Conservation (phyloP, 1,140 invertebrate genomes). For the Varroa destructor region DNA sequence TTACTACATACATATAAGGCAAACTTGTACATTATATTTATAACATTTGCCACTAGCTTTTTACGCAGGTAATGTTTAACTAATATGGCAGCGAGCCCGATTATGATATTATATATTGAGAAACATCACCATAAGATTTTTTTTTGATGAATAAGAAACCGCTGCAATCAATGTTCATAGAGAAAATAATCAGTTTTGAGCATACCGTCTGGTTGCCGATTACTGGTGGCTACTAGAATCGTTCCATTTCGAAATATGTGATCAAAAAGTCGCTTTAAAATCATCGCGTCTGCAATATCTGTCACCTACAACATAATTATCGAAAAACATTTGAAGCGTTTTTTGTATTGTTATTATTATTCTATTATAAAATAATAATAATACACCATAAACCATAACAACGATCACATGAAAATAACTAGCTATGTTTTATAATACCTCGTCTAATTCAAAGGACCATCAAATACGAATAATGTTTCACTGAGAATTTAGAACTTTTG, state of each 20-base stretch:
- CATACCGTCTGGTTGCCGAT: slow-evolving; percentile 65
- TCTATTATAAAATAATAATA: too few species aligned
- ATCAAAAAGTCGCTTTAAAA: slow-evolving; percentile 83
- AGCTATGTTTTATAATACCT: too few species aligned
- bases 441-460: too few species aligned
- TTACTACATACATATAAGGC: neutral
- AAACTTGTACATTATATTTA: neutral
- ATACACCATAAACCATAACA: too few species aligned
- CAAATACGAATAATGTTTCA: too few species aligned
- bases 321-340: slow-evolving; percentile 1
- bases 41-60: too few species aligned
- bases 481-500: too few species aligned
- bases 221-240: slow-evolving; percentile 88
- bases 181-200: neutral
- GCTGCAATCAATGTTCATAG: neutral
- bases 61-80: too few species aligned
- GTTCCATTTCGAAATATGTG: slow-evolving; percentile 81
- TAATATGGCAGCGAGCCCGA: neutral
- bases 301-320: slow-evolving; percentile 55
- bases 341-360: too few species aligned
- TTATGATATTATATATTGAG: slow-evolving; percentile 11
- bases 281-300: slow-evolving; percentile 98
- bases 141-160: too few species aligned
- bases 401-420: too few species aligned
- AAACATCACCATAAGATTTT: neutral